Conservation (phyloP, 2,797 vertebrate species). For the Manis crassicaudata region DNA sequence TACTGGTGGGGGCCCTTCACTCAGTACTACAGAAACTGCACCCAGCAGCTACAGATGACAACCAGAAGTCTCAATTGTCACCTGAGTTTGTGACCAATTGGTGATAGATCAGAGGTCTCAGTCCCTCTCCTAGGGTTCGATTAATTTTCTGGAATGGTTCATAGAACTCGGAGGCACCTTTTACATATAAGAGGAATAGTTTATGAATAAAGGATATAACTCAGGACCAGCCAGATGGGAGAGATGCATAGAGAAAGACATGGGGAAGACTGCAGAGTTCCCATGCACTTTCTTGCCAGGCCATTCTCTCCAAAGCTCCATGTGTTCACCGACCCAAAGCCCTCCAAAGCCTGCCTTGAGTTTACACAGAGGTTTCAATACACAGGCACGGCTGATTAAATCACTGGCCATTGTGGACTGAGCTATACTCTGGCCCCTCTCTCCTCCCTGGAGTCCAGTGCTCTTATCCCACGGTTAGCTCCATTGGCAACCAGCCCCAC, state of each 20-base stretch:
- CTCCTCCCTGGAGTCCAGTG: no score
- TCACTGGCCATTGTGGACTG: background rate
- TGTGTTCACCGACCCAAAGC: background rate
- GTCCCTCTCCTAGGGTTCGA: no score
- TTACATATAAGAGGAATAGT: background rate
- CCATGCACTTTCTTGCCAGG: background rate
- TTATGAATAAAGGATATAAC: background rate
- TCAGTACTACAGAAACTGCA: background rate
- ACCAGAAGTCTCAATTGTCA: background rate
- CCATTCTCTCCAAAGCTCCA: background rate
- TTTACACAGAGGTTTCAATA: background rate
- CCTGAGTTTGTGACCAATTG: background rate
- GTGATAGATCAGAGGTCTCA: background rate
- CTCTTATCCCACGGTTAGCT: background rate
- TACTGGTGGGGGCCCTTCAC: no score
- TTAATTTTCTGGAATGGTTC: background rate
- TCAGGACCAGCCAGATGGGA: background rate
- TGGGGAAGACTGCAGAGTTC: background rate
- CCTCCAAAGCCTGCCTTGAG: background rate
- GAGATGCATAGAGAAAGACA: background rate
- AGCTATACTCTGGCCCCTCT: background rate
- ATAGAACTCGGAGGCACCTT: background rate
- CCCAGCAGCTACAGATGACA: background rate
- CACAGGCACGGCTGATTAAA: background rate
- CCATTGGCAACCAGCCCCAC: no score